phyloP scores from a whole-genome alignment of 2,888 invertebrate species.

The Stenchaetothrips biformis region DNA sequence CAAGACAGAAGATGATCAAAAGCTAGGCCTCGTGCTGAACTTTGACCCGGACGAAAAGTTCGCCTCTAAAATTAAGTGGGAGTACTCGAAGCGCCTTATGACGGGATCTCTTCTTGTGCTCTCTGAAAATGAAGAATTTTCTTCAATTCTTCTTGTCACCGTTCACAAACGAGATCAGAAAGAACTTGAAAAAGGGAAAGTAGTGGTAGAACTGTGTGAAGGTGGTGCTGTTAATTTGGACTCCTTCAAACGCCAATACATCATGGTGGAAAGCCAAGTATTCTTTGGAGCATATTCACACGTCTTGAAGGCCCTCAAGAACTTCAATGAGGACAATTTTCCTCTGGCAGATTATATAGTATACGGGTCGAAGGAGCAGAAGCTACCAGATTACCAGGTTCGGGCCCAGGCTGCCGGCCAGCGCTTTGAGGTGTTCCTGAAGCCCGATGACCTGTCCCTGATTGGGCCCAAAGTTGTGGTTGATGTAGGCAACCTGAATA shows the following conservation, averaged over 20 bases:
- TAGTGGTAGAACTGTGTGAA: conserved; percentile 39
- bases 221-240: conserved; percentile 44
- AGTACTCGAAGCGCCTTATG: conserved; percentile 57
- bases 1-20: conserved; percentile 35
- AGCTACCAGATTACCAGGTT: conserved; percentile 46
- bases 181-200: conserved; percentile 46
- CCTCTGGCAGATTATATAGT: conserved; percentile 68
- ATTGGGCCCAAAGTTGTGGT: too few species aligned
- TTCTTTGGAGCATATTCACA: conserved; percentile 79
- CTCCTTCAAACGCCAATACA: conserved; percentile 46
- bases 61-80: conserved; percentile 45
- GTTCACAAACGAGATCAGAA: conserved; percentile 55
- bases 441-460: too few species aligned
- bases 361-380: conserved; percentile 44
- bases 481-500: not conserved
- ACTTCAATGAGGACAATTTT: conserved; percentile 52
- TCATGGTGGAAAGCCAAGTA: conserved; percentile 71
- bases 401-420: conserved; percentile 29
- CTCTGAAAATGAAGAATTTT: conserved; percentile 59
- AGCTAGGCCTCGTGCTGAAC: conserved; percentile 36
- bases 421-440: not conserved
- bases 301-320: conserved; percentile 63
- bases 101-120: conserved; percentile 69
- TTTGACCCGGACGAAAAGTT: conserved; percentile 41
- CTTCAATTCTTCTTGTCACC: conserved; percentile 62